phyloP scores from a whole-genome alignment of 2,888 invertebrate species.

The Fragum whitleyi region DNA sequence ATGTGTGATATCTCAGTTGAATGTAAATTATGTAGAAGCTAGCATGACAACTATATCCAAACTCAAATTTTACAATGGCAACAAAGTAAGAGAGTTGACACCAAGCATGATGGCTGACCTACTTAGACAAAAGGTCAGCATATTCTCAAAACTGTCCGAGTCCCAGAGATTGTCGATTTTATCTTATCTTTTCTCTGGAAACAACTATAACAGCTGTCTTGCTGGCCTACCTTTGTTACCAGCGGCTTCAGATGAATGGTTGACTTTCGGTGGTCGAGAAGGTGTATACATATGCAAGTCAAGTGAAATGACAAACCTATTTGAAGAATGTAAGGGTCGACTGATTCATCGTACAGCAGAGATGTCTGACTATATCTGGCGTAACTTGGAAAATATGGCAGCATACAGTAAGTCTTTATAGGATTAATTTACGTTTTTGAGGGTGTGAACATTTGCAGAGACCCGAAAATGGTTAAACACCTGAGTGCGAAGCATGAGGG shows the following conservation, averaged over 20 bases:
- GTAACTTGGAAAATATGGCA: slow-evolving; percentile 8
- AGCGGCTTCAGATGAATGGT: slow-evolving; percentile 11
- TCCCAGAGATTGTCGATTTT: slow-evolving; percentile 1
- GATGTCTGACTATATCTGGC: neutral
- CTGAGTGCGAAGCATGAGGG: too few relatives aligned
- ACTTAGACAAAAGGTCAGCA: neutral
- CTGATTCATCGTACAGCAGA: neutral
- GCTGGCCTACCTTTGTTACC: neutral
- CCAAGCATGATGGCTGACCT: slow-evolving; percentile 3
- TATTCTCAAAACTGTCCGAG: neutral
- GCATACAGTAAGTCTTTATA: neutral
- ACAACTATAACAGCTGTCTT: slow-evolving; percentile 1
- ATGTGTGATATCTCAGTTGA: neutral
- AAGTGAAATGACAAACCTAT: slow-evolving; percentile 35
- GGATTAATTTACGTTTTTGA: too few relatives aligned
- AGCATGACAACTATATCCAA: neutral
- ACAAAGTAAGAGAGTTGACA: neutral
- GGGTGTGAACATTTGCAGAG: too few relatives aligned
- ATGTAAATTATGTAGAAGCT: neutral
- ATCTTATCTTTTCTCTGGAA: neutral
- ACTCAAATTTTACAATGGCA: neutral
- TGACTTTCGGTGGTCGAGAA: neutral
- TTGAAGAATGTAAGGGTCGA: slow-evolving; percentile 48
- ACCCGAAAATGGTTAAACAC: too few relatives aligned
- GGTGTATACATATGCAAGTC: slow-evolving; percentile 27